Base-by-base conservation (phyloP, 2,888 invertebrate genomes). In the Lasioglossum pauxillum region DNA sequence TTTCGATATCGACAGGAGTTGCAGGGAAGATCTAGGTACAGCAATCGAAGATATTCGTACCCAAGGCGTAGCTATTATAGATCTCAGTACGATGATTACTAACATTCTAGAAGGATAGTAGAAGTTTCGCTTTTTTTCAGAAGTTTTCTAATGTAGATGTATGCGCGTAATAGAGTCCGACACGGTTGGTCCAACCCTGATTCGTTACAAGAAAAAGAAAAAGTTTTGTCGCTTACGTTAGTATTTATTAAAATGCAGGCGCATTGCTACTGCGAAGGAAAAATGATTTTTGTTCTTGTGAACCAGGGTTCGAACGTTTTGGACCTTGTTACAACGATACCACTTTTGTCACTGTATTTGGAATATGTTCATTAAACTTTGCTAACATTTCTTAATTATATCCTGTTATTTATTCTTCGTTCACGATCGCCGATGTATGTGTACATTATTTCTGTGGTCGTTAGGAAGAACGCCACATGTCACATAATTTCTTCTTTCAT, bases 1-100 rank as follows among this genome's bases (percentile, higher is more conserved):
- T 95, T 95, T 76, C 92, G 92, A 79, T 94, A 94, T 78, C 93
- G 94, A 10, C 94, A 94, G 73, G 92, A 94, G 80, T 86, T 90
- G 16, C 90, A 90, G n/a, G 78, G 78, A 7, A 88, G 87, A 74
- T 83, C 87, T 38, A 82, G 76, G 12, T 78, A 91, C 80, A 84
- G 86, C 74, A 85, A 91, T 44, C 77, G 83, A 35, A 53, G 41
- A 60, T 60, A 60, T 69, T 86, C 88, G 69, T 90, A 91, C 79
- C 78, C 83, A 12, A 89, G 84, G 71, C 87, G 82, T 12, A 19
- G 73, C 60, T 75, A 64, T 46, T 86, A 91, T 57, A 85, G 85
- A 75, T 74, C 86, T n/a, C 84, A 72, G 60, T 89, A 89, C 27
- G 27, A 75, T 14, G 80, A 87, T 82, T 87, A 91, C 83, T 91